These are phyloP conservation scores for Spisula subtruncata DNA, from an alignment of 2,888 invertebrate species.

Conservation along the genomic window DNA sequence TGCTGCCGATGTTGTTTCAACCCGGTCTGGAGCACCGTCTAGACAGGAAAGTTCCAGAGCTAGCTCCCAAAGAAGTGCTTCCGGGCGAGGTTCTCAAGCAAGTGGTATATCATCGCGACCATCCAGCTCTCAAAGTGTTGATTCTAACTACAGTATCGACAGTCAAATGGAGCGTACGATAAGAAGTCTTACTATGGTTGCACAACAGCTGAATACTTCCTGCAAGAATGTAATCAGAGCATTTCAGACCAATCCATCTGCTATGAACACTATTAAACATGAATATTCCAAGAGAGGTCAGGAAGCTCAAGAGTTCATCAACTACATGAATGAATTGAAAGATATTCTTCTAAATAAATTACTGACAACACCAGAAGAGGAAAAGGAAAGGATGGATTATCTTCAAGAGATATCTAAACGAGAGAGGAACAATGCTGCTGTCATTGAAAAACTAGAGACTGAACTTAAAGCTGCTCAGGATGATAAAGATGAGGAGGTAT, in stretches of 20 bases:
- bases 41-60: slow-evolving; percentile 32
- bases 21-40: slow-evolving; percentile 42
- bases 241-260: slow-evolving; percentile 84
- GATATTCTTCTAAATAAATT: slow-evolving; percentile 86
- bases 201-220: slow-evolving; percentile 84
- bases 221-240: slow-evolving; percentile 85
- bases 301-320: slow-evolving; percentile 74
- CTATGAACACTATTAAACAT: slow-evolving; percentile 79
- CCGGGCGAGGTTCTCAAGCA: slow-evolving; percentile 30
- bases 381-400: slow-evolving; percentile 85
- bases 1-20: slow-evolving; percentile 43
- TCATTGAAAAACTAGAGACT: slow-evolving; percentile 86
- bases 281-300: slow-evolving; percentile 69
- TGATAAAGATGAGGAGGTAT: slow-evolving; percentile 87
- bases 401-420: slow-evolving; percentile 85
- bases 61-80: slow-evolving; percentile 29
- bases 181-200: slow-evolving; percentile 83
- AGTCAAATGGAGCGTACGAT: slow-evolving; percentile 81
- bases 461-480: slow-evolving; percentile 85
- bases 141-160: slow-evolving; percentile 74
- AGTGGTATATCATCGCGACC: slow-evolving; percentile 45
- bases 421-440: slow-evolving; percentile 84
- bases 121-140: slow-evolving; percentile 63
- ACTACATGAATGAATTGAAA: slow-evolving; percentile 82
- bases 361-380: slow-evolving; percentile 87